phyloP scores from a whole-genome alignment of 2,113 vertebrate species.

The Nansenia antarctica region DNA sequence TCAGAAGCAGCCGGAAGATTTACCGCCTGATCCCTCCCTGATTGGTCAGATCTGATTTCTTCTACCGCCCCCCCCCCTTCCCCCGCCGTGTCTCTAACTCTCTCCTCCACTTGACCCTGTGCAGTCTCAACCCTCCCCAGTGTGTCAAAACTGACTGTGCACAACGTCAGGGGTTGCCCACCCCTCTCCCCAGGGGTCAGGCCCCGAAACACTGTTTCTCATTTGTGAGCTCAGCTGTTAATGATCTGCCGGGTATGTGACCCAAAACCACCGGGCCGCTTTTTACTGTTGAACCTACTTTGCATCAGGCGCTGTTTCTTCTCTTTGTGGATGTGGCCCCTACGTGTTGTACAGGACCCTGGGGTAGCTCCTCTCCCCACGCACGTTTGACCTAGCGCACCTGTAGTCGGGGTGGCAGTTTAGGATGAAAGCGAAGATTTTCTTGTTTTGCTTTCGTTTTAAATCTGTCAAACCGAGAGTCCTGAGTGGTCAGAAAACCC shows the following conservation, averaged over 20 bases:
- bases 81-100: not conserved
- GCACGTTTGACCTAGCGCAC: not conserved
- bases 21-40: slow-evolving; percentile 26
- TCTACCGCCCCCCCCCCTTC: slow-evolving; percentile 12
- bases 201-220: slow-evolving; percentile 22
- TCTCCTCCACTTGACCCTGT: slow-evolving; percentile 29
- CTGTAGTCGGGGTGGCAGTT: not conserved
- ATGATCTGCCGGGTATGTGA: slow-evolving; percentile 31
- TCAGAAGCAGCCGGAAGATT: slow-evolving; percentile 22
- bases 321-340: not conserved
- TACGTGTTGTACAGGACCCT: not conserved
- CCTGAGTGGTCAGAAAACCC: not conserved
- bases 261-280: not conserved
- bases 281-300: not conserved
- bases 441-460: not conserved
- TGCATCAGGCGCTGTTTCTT: not conserved
- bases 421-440: not conserved
- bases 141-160: slow-evolving; percentile 15
- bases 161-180: slow-evolving; percentile 15
- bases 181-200: slow-evolving; percentile 22
- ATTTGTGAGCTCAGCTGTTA: slow-evolving; percentile 25
- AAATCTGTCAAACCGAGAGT: not conserved
- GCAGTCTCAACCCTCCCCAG: slow-evolving; percentile 14
- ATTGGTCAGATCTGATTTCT: slow-evolving; percentile 38
- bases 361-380: not conserved